A percentile compares a stretch with the other conserved stretches of the same genome.
Evolutionary conservation across 1,140 invertebrate genomes (phyloP).

Genomic region (Tribolium castaneum): DNA sequence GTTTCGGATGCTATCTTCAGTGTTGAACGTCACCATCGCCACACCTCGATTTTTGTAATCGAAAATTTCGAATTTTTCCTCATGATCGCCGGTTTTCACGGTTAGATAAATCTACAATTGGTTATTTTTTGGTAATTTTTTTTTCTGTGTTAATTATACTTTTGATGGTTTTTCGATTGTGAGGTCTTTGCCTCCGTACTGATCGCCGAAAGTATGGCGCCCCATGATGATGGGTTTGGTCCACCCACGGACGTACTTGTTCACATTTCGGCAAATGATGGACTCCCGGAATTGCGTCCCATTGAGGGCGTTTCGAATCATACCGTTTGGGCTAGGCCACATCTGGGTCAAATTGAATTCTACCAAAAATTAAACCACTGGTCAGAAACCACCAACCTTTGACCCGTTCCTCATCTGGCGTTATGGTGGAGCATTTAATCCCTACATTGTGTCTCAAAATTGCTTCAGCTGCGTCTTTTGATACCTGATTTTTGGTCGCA

Average conservation of each 20-base stretch:
- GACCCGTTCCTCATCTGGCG: constrained; percentile 79
- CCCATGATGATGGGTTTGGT: constrained; percentile 76
- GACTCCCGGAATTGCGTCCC: constrained; percentile 83
- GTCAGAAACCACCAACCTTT: constrained; percentile 68
- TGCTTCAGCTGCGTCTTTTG: constrained; percentile 77
- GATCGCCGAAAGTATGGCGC: constrained; percentile 81
- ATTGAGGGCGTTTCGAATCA: constrained; percentile 82
- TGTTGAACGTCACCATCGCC: constrained; percentile 78
- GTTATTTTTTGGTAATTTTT: background rate
- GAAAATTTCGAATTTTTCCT: constrained; percentile 66
- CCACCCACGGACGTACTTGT: constrained; percentile 79
- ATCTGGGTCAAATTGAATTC: constrained; percentile 84
- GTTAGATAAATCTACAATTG: constrained; percentile 66
- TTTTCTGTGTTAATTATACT: background rate
- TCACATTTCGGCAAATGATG: constrained; percentile 81
- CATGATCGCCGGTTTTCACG: constrained; percentile 64
- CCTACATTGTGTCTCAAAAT: constrained; percentile 82
- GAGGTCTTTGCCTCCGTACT: constrained; percentile 81
- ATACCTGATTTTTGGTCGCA: constrained; percentile 79
- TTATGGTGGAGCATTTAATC: constrained; percentile 83
- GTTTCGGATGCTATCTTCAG: constrained; percentile 73
- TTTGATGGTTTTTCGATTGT: constrained; percentile 26
- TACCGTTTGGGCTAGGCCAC: constrained; percentile 83
- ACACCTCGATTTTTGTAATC: constrained; percentile 74
- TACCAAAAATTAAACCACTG: constrained; percentile 52